phyloP scores from a whole-genome alignment of 2,888 invertebrate species.

The Drosophila subsilvestris region DNA sequence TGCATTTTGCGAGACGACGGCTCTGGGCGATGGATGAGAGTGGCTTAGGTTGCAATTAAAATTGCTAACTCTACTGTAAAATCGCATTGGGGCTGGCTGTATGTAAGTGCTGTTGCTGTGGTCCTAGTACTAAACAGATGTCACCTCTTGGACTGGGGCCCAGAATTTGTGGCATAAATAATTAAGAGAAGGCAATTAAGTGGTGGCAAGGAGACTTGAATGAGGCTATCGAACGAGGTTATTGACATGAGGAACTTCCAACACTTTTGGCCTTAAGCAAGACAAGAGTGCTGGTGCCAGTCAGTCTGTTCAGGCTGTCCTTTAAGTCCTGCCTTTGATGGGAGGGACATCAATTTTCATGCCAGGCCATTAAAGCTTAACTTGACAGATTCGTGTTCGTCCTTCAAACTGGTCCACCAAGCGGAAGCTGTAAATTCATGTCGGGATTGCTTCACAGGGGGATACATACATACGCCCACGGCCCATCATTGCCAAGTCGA shows the following conservation, averaged over 20 bases:
- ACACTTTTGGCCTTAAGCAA: constrained; percentile 8
- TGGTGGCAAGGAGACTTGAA: constrained; percentile 39
- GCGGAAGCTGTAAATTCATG: constrained; percentile 58
- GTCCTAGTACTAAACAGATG: constrained; percentile 22
- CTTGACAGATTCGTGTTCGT: constrained; percentile 41
- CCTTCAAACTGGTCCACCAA: constrained; percentile 51
- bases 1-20: constrained; percentile 28
- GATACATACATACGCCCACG: constrained; percentile 8
- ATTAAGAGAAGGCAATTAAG: constrained; percentile 49
- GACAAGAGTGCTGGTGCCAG: neutral
- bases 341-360: constrained; percentile 61
- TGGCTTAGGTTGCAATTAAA: constrained; percentile 62
- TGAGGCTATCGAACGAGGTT: constrained; percentile 52
- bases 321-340: constrained; percentile 63
- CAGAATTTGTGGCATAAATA: constrained; percentile 53
- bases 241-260: constrained; percentile 53
- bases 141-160: constrained; percentile 15
- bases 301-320: constrained; percentile 31
- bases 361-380: constrained; percentile 60
- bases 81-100: constrained; percentile 50
- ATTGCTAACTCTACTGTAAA: constrained; percentile 61
- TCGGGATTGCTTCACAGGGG: constrained; percentile 10
- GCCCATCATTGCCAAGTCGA: neutral
- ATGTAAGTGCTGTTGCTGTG: neutral
- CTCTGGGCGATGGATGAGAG: constrained; percentile 20